Conservation (phyloP, 2,113 vertebrate genomes). For the Aptenodytes patagonicus region DNA sequence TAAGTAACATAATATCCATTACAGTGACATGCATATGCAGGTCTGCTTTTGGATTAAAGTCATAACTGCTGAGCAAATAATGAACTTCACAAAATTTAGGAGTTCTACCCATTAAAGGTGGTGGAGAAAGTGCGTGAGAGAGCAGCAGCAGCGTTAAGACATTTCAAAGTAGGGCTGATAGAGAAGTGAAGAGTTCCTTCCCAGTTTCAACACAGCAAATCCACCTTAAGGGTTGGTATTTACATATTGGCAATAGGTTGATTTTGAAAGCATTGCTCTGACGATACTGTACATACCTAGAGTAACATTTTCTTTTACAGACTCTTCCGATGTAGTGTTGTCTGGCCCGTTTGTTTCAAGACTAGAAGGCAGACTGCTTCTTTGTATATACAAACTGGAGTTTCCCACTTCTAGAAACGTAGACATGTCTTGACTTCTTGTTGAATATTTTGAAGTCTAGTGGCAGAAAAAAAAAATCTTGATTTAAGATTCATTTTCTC, state of each 20-base stretch:
- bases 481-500: neutral
- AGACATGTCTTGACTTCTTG: neutral
- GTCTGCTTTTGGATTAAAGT: neutral
- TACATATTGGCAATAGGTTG: neutral
- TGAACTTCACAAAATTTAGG: neutral
- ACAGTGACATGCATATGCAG: neutral
- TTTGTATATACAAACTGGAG: neutral
- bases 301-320: neutral
- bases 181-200: neutral
- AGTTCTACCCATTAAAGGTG: neutral
- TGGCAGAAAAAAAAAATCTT: neutral
- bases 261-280: neutral
- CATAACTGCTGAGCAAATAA: neutral
- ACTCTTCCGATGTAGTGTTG: neutral
- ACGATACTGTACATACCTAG: constrained; percentile 27
- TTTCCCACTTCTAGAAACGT: neutral
- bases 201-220: neutral
- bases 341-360: neutral
- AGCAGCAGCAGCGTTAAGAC: neutral
- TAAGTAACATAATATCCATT: neutral
- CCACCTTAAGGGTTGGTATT: neutral
- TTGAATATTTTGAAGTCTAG: constrained; percentile 38
- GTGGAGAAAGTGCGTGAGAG: neutral
- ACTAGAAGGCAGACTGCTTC: neutral
- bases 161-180: neutral